Base-by-base conservation (phyloP, 2,888 invertebrate genomes). In the Cryptus viduatorius region DNA sequence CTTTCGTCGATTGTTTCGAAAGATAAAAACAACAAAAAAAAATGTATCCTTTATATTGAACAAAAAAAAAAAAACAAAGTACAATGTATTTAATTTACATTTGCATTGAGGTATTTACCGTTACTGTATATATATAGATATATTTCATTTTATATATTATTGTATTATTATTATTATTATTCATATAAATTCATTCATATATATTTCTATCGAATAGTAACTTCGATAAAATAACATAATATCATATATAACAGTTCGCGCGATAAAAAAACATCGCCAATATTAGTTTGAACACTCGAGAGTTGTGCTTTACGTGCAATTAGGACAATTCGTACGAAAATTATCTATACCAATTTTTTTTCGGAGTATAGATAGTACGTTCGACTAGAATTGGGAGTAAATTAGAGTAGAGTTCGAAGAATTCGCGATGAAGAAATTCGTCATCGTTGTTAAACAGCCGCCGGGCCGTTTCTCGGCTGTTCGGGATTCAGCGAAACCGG, bases 401-500 rank as follows among this genome's bases (percentile, higher is more conserved):
- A 76, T 72, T 67, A 24, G 2, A 24, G 24, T 24, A 78, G 29
- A 68, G 61, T 37, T 37, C 37, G 72, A 76, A 29, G 7, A 79
- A 79, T 16, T 24, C 3, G 24, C 24, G 65, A 79, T 50, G 50
- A 75, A 76, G 73, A 61, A 42, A 72, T 37, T 50, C 14, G 42
- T 44, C 10, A 65, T 69, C 65, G 37, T 42, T 44, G 50, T 88
- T 71, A 91, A 50, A 92, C 73, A 3, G 90, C 89, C 14, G 88
- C 89, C 4, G 89, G 88, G 29, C 88, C 88, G 37, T 83, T 82
- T 69, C 81, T 81, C 10, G 88, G 76, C 37, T 83, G 24, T 73
- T 72, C 71, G 8, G 69, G 37, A 56, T 83, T 48, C 8, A 90
- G 89, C 8, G 89, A 85, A 8, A 89, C 65, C 31, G 91, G 89